phyloP scores from a whole-genome alignment of 2,113 vertebrate species.

The mouse (Mus musculus) region DNA sequence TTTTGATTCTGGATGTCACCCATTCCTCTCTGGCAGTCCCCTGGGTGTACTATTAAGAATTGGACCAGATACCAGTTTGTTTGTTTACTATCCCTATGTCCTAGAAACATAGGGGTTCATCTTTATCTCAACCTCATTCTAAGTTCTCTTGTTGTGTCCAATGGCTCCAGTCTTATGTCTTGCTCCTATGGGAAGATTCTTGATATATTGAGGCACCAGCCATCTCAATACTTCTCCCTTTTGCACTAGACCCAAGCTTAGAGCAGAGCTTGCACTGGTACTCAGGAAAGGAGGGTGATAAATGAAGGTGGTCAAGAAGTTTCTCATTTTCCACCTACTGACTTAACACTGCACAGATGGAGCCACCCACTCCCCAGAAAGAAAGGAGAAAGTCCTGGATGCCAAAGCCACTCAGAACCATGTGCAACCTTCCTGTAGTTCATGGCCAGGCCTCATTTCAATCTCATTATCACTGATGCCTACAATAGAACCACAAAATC shows the following conservation, averaged over 20 bases:
- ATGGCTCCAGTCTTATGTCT: rapidly evolving
- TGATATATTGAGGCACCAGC: rapidly evolving
- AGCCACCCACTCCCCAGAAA: neutral
- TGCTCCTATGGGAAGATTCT: neutral
- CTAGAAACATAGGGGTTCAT: rapidly evolving
- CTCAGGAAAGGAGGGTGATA: neutral
- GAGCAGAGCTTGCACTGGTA: neutral
- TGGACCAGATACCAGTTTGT: neutral
- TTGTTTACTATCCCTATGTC: rapidly evolving
- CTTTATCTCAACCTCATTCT: neutral
- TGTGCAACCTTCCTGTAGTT: rapidly evolving
- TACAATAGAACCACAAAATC: too few species aligned
- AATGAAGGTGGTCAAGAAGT: too few species aligned
- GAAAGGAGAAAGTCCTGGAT: too few species aligned
- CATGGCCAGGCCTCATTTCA: neutral
- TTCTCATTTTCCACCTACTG: neutral
- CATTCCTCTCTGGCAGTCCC: too few species aligned
- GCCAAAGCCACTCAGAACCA: rapidly evolving
- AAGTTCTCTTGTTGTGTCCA: rapidly evolving
- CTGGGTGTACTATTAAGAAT: neutral
- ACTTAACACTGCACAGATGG: neutral
- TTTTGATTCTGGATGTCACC: neutral
- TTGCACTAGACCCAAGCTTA: neutral
- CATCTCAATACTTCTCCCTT: too few species aligned
- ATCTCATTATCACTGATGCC: neutral